Conservation (phyloP, 2,113 vertebrate genomes). For the Carassius gibelio region DNA sequence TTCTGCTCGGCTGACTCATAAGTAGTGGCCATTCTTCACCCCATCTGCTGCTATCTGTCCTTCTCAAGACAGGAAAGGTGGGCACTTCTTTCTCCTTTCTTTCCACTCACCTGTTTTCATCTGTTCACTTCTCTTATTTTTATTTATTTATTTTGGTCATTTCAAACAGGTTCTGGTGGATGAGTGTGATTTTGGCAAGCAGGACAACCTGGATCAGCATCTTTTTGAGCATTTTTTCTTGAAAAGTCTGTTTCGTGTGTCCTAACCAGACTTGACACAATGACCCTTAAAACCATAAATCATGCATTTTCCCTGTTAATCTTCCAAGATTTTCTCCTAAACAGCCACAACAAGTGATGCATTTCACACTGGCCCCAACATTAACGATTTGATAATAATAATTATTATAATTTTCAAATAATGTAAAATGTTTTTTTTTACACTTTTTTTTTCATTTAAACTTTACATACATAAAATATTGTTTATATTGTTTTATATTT, state of each 20-base stretch:
- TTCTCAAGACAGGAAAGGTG: constrained; percentile 55
- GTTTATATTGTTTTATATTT: not conserved
- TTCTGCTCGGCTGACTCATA: constrained; percentile 55
- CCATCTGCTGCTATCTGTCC: constrained; percentile 63
- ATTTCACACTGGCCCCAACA: not conserved
- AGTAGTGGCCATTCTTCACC: constrained; percentile 48
- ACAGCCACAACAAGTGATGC: too few species aligned
- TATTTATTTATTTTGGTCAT: not conserved
- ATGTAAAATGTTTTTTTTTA: not conserved
- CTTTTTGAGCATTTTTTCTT: not conserved
- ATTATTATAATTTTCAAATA: too few species aligned
- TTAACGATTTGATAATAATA: not conserved
- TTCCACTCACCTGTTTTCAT: constrained; percentile 12
- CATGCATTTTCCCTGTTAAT: not conserved
- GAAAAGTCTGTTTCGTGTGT: not conserved
- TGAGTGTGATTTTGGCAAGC: not conserved
- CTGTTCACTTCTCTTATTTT: not conserved
- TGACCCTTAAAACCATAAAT: not conserved
- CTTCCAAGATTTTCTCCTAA: not conserved
- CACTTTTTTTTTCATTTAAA: not conserved
- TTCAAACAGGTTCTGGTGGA: not conserved
- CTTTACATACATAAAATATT: not conserved
- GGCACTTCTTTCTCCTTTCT: constrained; percentile 17
- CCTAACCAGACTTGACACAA: not conserved
- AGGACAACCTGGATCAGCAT: not conserved